Conservation (phyloP, 2,797 vertebrate species). For the Hafferia zeledoni region DNA sequence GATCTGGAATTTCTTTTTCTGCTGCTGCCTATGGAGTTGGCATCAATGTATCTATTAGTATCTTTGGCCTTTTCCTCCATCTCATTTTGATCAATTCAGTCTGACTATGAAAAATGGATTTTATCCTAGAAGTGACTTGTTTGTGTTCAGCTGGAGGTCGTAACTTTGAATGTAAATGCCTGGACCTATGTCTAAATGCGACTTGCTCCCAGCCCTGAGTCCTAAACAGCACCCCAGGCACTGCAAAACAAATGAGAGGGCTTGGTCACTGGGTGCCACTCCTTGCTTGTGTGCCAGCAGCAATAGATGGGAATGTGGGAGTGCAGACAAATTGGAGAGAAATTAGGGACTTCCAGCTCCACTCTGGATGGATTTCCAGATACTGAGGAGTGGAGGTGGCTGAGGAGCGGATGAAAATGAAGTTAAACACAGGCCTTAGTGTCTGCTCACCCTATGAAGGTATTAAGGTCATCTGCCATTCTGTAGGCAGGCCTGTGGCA, state of each 20-base stretch:
- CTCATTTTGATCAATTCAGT: not conserved
- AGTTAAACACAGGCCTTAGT: not conserved
- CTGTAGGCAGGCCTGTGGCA: not conserved
- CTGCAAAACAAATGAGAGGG: not conserved
- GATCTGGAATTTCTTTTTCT: not conserved
- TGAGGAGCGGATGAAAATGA: not conserved
- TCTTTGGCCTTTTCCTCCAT: not conserved
- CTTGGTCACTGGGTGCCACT: not conserved
- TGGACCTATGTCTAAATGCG: not conserved
- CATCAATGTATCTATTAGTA: not conserved
- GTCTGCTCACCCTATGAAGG: not conserved
- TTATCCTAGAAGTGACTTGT: not conserved
- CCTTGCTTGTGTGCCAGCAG: not conserved
- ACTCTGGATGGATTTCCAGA: not conserved
- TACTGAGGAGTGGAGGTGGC: not conserved
- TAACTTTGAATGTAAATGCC: not conserved
- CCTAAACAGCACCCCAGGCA: not conserved
- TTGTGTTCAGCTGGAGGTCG: not conserved
- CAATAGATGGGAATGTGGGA: not conserved
- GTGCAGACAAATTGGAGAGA: not conserved
- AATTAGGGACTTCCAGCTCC: not conserved
- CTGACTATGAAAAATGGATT: not conserved
- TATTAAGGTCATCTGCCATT: not conserved
- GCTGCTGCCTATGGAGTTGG: not conserved
- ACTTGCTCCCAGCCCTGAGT: not conserved